Evolutionary conservation across 2,113 vertebrate species (phyloP).

Genomic region (Lophochroa leadbeateri): DNA sequence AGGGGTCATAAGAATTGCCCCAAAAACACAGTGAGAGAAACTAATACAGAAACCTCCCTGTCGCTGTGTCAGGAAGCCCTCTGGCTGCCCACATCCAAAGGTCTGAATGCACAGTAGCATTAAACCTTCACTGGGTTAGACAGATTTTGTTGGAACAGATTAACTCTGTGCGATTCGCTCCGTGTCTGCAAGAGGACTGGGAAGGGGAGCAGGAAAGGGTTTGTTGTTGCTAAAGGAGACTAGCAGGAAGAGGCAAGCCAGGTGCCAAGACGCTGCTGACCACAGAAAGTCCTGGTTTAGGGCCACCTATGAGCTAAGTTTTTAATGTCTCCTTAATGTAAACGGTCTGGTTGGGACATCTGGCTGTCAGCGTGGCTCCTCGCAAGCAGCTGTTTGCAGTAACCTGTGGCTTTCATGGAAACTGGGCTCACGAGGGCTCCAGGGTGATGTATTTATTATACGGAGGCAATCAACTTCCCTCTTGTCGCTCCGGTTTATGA

Average conservation of each 20-base stretch:
- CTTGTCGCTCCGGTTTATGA: conserved; percentile 65
- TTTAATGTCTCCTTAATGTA: conserved; percentile 71
- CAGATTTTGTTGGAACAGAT: conserved; percentile 41
- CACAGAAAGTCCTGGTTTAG: conserved; percentile 64
- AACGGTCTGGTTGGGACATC: conserved; percentile 72
- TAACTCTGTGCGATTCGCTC: not conserved
- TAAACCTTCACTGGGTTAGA: conserved; percentile 17
- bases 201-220: not conserved
- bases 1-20: not conserved
- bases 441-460: conserved; percentile 71
- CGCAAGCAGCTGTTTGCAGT: conserved; percentile 71
- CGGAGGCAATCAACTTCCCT: conserved; percentile 50
- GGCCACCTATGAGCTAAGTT: conserved; percentile 75
- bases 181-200: not conserved
- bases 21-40: not conserved
- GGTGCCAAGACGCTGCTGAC: conserved; percentile 63
- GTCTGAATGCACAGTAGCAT: conserved; percentile 35
- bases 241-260: conserved; percentile 24
- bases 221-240: conserved; percentile 40
- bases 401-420: conserved; percentile 72
- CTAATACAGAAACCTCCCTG: not conserved
- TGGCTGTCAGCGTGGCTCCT: conserved; percentile 72
- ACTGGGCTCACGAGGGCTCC: conserved; percentile 63
- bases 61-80: not conserved
- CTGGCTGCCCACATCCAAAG: not conserved